Evolutionary conservation across 2,888 invertebrate species (phyloP), one percentile per base, ranked within the genome.

Genomic region (Plebejus anna): DNA sequence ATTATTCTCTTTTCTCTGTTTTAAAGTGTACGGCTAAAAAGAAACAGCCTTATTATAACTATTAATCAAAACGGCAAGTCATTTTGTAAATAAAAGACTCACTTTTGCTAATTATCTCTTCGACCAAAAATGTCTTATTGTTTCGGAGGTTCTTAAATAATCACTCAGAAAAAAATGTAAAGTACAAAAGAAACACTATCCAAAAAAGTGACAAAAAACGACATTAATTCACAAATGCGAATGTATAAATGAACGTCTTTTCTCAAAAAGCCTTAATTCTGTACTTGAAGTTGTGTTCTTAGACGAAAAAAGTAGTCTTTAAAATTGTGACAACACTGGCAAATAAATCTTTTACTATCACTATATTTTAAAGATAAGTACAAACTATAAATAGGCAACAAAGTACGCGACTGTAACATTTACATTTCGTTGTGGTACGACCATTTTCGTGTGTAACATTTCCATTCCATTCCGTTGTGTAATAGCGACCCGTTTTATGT

Each of bases 11-110:
- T 66, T 32, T 32, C 13, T 66, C 4, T 4, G 11, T 61, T 66
- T 66, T 11, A 66, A 13, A 66, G 32, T 66, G 4, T 66, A 66
- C 13, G 66, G 28, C 13, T 66, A 13, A 66, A 66, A 66, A 32
- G 28, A 47, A 47, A 42, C 16, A 72, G 71, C 47, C 47, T 71
- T 71, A 47, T 47, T 72, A 42, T 72, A 47, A 47, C 47, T 51
- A 51, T 51, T 55, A 28, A 73, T 66, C 55, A 73, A 73, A 72
- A 73, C 16, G 11, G 13, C 51, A 5, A 51, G 47, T 73, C 73
- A 73, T 32, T 73, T 73, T 51, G 51, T 73, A 73, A 72, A 72
- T 72, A 72, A 73, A 71, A 51, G 51, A 73, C 51, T 73, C 73
- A 73, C 51, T 73, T 55, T 51, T 51, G 11, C 47, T 73, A 73